Percentiles rank a stretch among this genome's conserved stretches.
Conservation (phyloP, 2,113 vertebrate species). For the Notarius lentiginosus region DNA sequence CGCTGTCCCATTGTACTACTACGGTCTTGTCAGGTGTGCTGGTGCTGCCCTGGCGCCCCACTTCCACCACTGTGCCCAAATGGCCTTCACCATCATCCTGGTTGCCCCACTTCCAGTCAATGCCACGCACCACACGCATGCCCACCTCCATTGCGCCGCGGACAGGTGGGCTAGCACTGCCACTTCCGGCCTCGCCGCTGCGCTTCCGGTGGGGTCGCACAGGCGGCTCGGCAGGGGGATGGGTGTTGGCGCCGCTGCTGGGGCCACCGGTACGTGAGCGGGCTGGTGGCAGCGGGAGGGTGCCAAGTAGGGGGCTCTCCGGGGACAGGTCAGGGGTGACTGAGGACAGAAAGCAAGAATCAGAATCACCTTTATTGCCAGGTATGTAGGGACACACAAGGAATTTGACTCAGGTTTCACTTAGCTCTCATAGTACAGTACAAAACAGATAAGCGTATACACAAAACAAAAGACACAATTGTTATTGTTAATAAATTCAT, state of each 20-base stretch:
- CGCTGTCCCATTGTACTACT: slow-evolving; percentile 98
- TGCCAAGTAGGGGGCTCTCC: slow-evolving; percentile 64
- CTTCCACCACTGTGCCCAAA: slow-evolving; percentile 93
- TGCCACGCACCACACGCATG: slow-evolving; percentile 92
- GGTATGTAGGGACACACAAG: too few relatives aligned
- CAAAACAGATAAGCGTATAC: too few relatives aligned
- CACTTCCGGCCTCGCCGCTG: slow-evolving; percentile 54
- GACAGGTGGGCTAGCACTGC: slow-evolving; percentile 34
- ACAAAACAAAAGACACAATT: too few relatives aligned
- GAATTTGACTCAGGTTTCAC: too few relatives aligned
- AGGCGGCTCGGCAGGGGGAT: slow-evolving; percentile 53
- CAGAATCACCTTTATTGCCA: too few relatives aligned
- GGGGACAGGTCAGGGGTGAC: slow-evolving; percentile 72
- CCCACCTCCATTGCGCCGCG: slow-evolving; percentile 92
- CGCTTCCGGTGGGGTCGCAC: slow-evolving; percentile 51
- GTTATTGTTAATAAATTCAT: too few relatives aligned
- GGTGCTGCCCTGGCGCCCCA: slow-evolving; percentile 92
- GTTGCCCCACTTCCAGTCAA: slow-evolving; percentile 97
- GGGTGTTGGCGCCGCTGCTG: slow-evolving; percentile 3
- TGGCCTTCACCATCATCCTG: slow-evolving; percentile 96
- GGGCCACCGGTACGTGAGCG: slow-evolving; percentile 36
- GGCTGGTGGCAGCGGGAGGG: slow-evolving; percentile 51
- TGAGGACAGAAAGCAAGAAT: slow-evolving; percentile 47
- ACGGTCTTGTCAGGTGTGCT: slow-evolving; percentile 96
- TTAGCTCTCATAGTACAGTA: too few relatives aligned